phyloP scores from a whole-genome alignment of 2,113 vertebrate genomes.

The Anhinga anhinga region DNA sequence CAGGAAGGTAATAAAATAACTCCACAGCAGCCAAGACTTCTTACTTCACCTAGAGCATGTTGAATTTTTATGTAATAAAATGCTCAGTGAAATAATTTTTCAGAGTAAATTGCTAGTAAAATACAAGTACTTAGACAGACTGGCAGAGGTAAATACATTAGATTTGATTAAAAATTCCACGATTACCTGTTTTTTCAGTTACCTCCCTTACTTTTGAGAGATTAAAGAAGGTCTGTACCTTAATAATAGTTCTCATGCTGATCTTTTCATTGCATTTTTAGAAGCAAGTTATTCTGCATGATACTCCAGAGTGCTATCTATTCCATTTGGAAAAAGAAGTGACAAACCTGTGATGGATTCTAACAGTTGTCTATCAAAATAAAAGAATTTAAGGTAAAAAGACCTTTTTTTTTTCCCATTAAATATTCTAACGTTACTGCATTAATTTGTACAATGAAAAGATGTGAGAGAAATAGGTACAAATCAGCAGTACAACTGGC shows the following conservation, averaged over 20 bases:
- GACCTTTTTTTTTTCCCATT: neutral
- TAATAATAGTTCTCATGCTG: neutral
- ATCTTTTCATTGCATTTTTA: neutral
- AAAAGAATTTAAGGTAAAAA: neutral
- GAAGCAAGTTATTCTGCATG: neutral
- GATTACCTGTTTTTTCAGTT: neutral
- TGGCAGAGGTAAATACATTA: neutral
- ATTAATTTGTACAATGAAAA: neutral
- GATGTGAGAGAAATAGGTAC: neutral
- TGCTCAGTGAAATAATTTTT: neutral
- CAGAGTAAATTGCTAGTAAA: neutral
- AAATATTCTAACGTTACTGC: neutral
- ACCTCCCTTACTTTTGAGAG: neutral
- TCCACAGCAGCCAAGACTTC: neutral
- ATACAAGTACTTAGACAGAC: neutral
- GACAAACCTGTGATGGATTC: neutral
- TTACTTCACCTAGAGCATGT: neutral
- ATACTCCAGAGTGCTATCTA: neutral
- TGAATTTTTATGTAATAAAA: neutral
- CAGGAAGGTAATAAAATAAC: conserved; percentile 1
- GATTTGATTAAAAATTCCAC: conserved; percentile 27
- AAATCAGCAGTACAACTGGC: neutral
- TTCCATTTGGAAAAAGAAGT: neutral
- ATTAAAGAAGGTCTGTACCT: neutral
- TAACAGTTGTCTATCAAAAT: neutral